These are phyloP conservation scores for Borostomias antarcticus DNA, from an alignment of 2,797 vertebrate genomes.

Conservation along the genomic window DNA sequence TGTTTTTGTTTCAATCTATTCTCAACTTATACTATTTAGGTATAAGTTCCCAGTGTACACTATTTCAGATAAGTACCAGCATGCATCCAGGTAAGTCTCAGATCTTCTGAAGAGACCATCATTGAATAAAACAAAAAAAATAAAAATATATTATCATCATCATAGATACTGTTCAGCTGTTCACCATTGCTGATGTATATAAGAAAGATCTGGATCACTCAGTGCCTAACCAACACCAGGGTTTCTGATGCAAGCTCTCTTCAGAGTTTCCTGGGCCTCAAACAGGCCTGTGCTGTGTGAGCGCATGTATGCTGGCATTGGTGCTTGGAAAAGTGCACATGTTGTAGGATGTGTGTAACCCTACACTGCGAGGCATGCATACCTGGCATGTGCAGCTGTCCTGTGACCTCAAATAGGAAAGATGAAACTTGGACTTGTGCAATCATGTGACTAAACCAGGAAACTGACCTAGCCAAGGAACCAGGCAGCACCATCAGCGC, in stretches of 20 bases:
- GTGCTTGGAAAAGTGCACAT: constrained; percentile 46
- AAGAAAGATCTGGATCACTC: too few relatives aligned
- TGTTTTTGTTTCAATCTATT: neutral
- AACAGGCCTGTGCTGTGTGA: constrained; percentile 19
- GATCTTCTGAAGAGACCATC: too few relatives aligned
- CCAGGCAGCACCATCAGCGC: neutral
- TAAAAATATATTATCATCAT: too few relatives aligned
- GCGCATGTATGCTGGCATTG: constrained; percentile 11
- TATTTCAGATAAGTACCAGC: too few relatives aligned
- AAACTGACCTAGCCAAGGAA: too few relatives aligned
- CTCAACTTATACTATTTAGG: too few relatives aligned
- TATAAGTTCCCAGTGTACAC: too few relatives aligned
- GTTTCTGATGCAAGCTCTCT: constrained; percentile 50
- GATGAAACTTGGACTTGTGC: constrained; percentile 48
- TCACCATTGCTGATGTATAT: too few relatives aligned
- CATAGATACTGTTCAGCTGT: too few relatives aligned
- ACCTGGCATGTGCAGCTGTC: constrained; percentile 67
- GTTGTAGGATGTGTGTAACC: constrained; percentile 67
- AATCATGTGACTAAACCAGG: too few relatives aligned
- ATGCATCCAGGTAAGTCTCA: too few relatives aligned
- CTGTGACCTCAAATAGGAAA: constrained; percentile 56
- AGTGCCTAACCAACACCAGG: neutral
- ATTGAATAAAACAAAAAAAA: too few relatives aligned
- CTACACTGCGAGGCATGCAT: constrained; percentile 46
- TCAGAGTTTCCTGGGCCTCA: constrained; percentile 21